A percentile compares a stretch with the other conserved stretches of the same genome.
phyloP scores from a whole-genome alignment of 2,113 vertebrate species.

The Anguilla japonica region DNA sequence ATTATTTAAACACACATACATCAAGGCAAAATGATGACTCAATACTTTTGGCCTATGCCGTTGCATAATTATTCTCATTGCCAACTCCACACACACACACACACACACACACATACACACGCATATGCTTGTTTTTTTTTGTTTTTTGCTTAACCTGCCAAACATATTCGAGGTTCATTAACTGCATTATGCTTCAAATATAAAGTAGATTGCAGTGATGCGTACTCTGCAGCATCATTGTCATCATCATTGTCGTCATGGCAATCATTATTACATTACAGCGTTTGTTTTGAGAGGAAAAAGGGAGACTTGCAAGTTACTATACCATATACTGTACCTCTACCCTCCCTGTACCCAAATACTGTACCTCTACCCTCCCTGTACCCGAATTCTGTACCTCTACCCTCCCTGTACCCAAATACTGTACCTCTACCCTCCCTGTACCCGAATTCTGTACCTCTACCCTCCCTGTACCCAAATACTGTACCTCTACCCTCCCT shows the following conservation, averaged over 20 bases:
- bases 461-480: slow-evolving; percentile 51
- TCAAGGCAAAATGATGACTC: slow-evolving; percentile 23
- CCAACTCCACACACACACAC: background rate
- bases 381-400: too few species aligned
- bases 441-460: background rate
- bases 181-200: slow-evolving; percentile 63
- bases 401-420: background rate
- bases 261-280: slow-evolving; percentile 55
- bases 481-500: too few species aligned
- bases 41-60: background rate
- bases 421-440: background rate
- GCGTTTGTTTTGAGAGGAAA: slow-evolving; percentile 67
- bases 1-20: too few species aligned
- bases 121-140: background rate
- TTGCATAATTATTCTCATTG: background rate
- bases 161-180: slow-evolving; percentile 58
- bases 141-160: slow-evolving; percentile 65
- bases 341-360: too few species aligned
- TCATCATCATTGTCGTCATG: slow-evolving; percentile 51
- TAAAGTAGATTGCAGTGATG: slow-evolving; percentile 55
- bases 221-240: slow-evolving; percentile 57
- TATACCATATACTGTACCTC: background rate
- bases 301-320: slow-evolving; percentile 79
- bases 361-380: too few species aligned
- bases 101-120: background rate